phyloP scores from a whole-genome alignment of 1,140 invertebrate genomes.

The Drosophila mauritiana region DNA sequence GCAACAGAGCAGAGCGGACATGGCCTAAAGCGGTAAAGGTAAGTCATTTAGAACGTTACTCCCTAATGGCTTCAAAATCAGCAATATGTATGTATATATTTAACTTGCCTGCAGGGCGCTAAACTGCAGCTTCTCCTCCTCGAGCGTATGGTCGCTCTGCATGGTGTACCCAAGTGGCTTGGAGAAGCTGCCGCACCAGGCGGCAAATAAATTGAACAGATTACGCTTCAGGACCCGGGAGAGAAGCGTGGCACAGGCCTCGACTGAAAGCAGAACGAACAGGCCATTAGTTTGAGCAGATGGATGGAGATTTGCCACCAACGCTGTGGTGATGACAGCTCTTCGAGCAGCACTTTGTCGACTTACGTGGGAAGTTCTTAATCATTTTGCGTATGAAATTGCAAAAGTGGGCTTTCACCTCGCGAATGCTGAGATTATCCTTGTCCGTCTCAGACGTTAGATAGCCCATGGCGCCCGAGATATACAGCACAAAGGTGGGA shows the following conservation, averaged over 20 bases:
- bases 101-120: conserved; percentile 90
- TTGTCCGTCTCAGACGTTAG: conserved; percentile 96
- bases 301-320: neutral
- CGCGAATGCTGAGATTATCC: conserved; percentile 90
- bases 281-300: conserved; percentile 24
- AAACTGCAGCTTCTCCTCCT: conserved; percentile 88
- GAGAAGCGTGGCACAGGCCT: conserved; percentile 92
- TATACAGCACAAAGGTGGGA: conserved; percentile 96
- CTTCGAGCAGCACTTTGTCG: conserved; percentile 4
- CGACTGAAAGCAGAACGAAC: conserved; percentile 88
- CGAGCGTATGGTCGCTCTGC: conserved; percentile 79
- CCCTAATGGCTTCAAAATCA: neutral
- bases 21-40: conserved; percentile 88
- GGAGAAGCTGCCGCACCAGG: conserved; percentile 95
- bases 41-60: too few species aligned
- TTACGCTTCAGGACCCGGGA: conserved; percentile 94
- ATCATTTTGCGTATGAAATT: conserved; percentile 97
- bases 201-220: conserved; percentile 96
- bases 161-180: conserved; percentile 85
- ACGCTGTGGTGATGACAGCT: conserved; percentile 24
- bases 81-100: neutral
- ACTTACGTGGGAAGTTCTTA: conserved; percentile 94
- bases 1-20: conserved; percentile 97
- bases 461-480: conserved; percentile 96
- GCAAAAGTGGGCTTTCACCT: conserved; percentile 97